A percentile compares a stretch with the other conserved stretches of the same genome.
phyloP scores from a whole-genome alignment of 37 sponge, comb jelly and placozoan species.

The Amphimedon queenslandica region DNA sequence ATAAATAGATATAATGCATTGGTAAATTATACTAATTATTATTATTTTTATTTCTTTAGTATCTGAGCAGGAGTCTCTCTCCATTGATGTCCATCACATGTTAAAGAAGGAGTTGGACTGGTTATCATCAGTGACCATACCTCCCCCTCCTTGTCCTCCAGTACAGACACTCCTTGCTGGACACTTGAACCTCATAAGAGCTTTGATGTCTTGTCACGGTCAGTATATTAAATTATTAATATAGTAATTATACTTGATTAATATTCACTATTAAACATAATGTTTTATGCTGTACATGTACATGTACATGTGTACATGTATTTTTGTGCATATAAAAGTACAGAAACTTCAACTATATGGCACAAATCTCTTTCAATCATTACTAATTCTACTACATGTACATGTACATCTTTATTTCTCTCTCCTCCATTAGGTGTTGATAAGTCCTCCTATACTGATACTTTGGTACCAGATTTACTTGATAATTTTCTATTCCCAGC shows the following conservation, averaged over 20 bases:
- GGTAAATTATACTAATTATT: neutral
- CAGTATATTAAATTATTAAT: slow-evolving; percentile 62
- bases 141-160: slow-evolving; percentile 2
- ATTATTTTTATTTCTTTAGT: neutral
- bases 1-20: neutral
- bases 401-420: too few relatives aligned
- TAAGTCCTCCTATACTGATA: neutral
- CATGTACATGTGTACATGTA: too few relatives aligned
- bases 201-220: slow-evolving; percentile 73
- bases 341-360: too few relatives aligned
- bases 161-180: slow-evolving; percentile 76
- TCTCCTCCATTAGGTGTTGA: too few relatives aligned
- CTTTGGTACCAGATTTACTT: slow-evolving; percentile 51
- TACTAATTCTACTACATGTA: too few relatives aligned
- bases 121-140: slow-evolving; percentile 21
- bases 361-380: too few relatives aligned
- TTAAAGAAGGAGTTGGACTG: slow-evolving; percentile 64
- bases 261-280: too few relatives aligned
- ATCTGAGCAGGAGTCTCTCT: slow-evolving; percentile 40
- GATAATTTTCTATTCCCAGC: slow-evolving; percentile 89
- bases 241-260: too few relatives aligned
- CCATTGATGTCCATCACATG: slow-evolving; percentile 45
- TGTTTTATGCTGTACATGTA: too few relatives aligned
- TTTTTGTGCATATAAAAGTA: too few relatives aligned
- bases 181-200: slow-evolving; percentile 68